Base-by-base conservation (phyloP, 1,140 invertebrate species). In the Hycleus cichorii region DNA sequence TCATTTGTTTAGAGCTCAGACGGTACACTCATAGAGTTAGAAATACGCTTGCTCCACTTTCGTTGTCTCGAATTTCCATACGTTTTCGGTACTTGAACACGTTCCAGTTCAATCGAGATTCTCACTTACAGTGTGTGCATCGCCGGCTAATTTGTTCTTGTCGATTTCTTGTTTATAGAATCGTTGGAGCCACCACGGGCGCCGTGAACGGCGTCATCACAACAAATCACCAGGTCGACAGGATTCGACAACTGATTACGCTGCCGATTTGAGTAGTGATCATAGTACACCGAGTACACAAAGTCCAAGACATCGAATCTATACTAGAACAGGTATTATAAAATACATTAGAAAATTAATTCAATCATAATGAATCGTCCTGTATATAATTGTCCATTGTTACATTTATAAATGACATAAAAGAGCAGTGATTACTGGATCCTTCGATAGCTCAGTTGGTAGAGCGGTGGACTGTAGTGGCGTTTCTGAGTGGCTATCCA, bases 221-320 rank as follows among this genome's bases (percentile, higher is more conserved):
- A 76, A 76, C 49, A 77, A 77, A 64, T 76, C 75, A 0, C 76
- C 72, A 4, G 71, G 71, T 12, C 66, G 72, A 24, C 63, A 77
- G 53, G 78, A 80, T 60, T 73, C 72, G n/a, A 86, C 76, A 55
- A 42, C 40, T 0, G 83, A 89, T 64, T 88, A 88, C 72, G 83
- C 84, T 2, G 85, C 83, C 9, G 85, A 88, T 74, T 83, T 84
- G 63, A 87, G 84, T 40, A 86, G 82, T 7, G 85, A 87, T 58
- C 83, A 85, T 60, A 87, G 83, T 64, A 86, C 81, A 44, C 82
- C 81, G 0, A 83, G 81, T 45, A 86, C 83, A 0, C 83, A 85
- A 63, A 86, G 84, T 64, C 86, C 84, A 0, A 76, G 83, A 7
- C 82, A 83, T 57, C 75, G 83, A 7, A 69, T 73, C 12, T 70